These are phyloP conservation scores for Ramazzottius varieornatus DNA, from an alignment of 2,888 invertebrate species.

Conservation along the genomic window DNA sequence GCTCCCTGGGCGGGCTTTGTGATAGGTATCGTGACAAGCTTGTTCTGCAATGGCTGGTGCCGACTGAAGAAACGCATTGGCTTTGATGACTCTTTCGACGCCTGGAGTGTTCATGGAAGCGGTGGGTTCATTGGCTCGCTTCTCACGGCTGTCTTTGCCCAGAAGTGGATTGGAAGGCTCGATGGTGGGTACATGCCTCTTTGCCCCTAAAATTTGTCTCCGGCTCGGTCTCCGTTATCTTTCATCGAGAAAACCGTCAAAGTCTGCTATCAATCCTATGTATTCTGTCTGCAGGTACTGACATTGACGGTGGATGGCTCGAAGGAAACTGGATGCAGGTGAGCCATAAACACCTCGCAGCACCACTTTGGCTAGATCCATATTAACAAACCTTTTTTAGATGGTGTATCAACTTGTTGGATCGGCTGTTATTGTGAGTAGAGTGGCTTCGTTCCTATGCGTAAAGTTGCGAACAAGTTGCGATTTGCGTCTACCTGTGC, in stretches of 20 bases:
- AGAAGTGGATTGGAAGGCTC: conserved; percentile 6
- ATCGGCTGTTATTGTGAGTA: conserved; percentile 1
- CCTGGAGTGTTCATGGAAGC: conserved; percentile 7
- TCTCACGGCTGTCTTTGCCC: conserved; percentile 6
- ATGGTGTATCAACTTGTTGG: conserved; percentile 6
- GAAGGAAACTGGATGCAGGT: conserved; percentile 7
- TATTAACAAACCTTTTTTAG: too few species aligned
- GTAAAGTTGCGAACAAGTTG: background rate
- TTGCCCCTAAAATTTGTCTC: too few species aligned
- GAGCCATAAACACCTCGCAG: too few species aligned
- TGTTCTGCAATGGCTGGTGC: conserved; percentile 5
- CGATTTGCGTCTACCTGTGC: background rate
- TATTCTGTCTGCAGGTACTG: too few species aligned
- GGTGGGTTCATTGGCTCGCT: conserved; percentile 9
- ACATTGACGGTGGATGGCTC: conserved; percentile 6
- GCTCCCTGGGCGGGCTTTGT: conserved; percentile 7
- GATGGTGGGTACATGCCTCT: too few species aligned
- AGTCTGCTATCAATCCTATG: too few species aligned
- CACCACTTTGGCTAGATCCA: too few species aligned
- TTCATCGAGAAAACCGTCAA: too few species aligned
- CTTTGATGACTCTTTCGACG: conserved; percentile 8
- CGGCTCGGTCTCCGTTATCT: too few species aligned
- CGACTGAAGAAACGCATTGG: conserved; percentile 7
- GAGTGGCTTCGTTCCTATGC: background rate
- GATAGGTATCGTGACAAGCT: conserved; percentile 6